Base-by-base conservation (phyloP, 2,888 invertebrate species). In the Norana najaformis region DNA sequence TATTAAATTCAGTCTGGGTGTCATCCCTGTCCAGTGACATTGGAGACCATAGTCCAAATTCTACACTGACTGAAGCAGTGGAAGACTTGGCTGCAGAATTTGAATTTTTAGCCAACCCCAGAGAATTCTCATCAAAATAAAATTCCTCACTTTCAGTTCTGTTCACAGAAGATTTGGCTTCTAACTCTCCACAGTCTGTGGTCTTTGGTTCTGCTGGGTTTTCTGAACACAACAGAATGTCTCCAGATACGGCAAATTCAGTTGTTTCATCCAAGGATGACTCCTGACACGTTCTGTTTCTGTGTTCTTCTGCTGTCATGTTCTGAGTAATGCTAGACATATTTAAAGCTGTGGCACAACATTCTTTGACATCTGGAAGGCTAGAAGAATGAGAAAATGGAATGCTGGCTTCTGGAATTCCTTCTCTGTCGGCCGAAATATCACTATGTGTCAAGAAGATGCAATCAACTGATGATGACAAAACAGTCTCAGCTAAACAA, bases 401-500 rank as follows among this genome's bases (percentile, higher is more conserved):
- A 69, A 69, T 13, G n/a, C 13, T 69, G 69, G 69, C 8, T 8
- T 69, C 69, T 69, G 69, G 11, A 30, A n/a, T n/a, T 69, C 69
- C 69, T n/a, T 69, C n/a, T 30, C 69, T 30, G 30, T 69, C n/a
- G n/a, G 69, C 11, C 8, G n/a, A 69, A 69, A n/a, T 30, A 11
- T 69, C 69, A 69, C 30, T 69, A n/a, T n/a, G 30, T 69, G 69
- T 69, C 69, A 69, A n/a, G n/a, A 8, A n/a, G n/a, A 69, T 69
- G 69, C 69, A 69, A 69, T 69, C 69, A 69, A 69, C 69, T 1
- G 69, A 69, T 1, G 69, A 69, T n/a, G 69, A 6, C n/a, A 69
- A n/a, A 69, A 69, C 69, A n/a, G 69, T 69, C n/a, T 69, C 69
- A 69, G 69, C 69, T 69, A 69, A 30, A n/a, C 69, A 69, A 69